Base-by-base conservation (phyloP, 1,140 invertebrate genomes). In the Micrasema longulum region DNA sequence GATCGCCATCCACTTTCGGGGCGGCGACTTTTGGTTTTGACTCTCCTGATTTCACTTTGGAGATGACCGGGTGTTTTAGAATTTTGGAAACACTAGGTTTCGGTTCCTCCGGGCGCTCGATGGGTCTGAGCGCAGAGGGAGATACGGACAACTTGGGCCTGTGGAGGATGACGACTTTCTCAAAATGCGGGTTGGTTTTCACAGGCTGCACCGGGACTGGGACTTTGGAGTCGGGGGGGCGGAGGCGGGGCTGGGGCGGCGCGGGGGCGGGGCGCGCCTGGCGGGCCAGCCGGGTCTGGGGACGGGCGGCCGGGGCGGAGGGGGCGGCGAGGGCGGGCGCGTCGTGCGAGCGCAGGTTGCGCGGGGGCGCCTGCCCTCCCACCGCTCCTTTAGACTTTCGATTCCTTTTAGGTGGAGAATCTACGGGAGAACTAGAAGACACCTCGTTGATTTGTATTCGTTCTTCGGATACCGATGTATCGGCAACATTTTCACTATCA, bases 361-460 rank as follows among this genome's bases (percentile, higher is more conserved):
- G 79, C 64, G 80, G 79, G 0, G 65, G 57, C n/a, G 35, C 41
- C 75, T 53, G 18, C 48, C 43, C 16, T 38, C 38, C 41, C 78
- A 26, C 3, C 10, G 50, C 76, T 11, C 48, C 68, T 60, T 78
- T 77, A 7, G 77, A 72, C 0, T 77, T 68, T 0, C 79, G 76
- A 0, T 77, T 78, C 23, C 77, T 77, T 9, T 80, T 73, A 20
- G 78, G 78, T n/a, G 83, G 81, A 0, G 72, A 78, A 16, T 83
- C 82, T 12, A 78, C 77, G 0, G 82, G 83, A n/a, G 84, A 84
- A 70, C 84, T 87, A 6, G 87, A 88, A 4, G 87, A 88, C 10
- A 89, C 85, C 77, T 89, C 88, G 77, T 89, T 87, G 53, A 88
- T 88, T 78, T 89, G 88, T 20, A 89, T 88, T 12, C 83, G 80